Conservation (phyloP, 2,113 vertebrate genomes). For the Lepus timidus region DNA sequence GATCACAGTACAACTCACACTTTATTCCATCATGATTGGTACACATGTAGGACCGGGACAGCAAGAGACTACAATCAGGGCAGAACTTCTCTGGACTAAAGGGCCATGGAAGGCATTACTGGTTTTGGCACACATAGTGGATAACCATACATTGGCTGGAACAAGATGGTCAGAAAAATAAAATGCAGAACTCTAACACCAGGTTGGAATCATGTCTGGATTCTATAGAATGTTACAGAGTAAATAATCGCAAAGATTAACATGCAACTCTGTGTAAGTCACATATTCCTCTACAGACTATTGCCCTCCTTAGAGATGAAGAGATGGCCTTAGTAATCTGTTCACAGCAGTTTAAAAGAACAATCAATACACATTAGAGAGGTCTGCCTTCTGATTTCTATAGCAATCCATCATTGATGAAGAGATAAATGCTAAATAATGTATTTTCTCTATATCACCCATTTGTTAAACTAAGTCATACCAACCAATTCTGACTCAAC, state of each 20-base stretch:
- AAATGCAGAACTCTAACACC: slow-evolving; percentile 77
- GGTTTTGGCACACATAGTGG: slow-evolving; percentile 88
- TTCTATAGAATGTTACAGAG: slow-evolving; percentile 82
- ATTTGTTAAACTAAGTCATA: slow-evolving; percentile 64
- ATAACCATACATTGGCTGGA: slow-evolving; percentile 72
- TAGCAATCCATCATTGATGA: slow-evolving; percentile 71
- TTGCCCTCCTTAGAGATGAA: slow-evolving; percentile 76
- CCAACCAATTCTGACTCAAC: slow-evolving; percentile 64
- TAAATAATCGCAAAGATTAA: slow-evolving; percentile 82
- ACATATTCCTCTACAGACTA: slow-evolving; percentile 82
- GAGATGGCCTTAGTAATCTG: slow-evolving; percentile 75
- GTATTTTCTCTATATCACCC: slow-evolving; percentile 63
- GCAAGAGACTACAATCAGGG: slow-evolving; percentile 80
- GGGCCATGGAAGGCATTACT: slow-evolving; percentile 81
- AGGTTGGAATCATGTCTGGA: slow-evolving; percentile 79
- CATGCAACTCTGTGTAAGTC: slow-evolving; percentile 85
- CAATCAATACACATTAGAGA: slow-evolving; percentile 67
- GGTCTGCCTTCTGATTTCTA: slow-evolving; percentile 78
- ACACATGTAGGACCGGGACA: slow-evolving; percentile 82
- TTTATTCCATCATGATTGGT: slow-evolving; percentile 88
- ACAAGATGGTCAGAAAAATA: slow-evolving; percentile 68
- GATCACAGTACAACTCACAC: slow-evolving; percentile 84
- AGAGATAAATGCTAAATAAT: slow-evolving; percentile 76
- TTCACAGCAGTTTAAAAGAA: slow-evolving; percentile 83
- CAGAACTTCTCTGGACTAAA: slow-evolving; percentile 83